These are phyloP conservation scores for Nasonovia ribisnigri DNA, from an alignment of 2,888 invertebrate genomes.

Conservation along the genomic window DNA sequence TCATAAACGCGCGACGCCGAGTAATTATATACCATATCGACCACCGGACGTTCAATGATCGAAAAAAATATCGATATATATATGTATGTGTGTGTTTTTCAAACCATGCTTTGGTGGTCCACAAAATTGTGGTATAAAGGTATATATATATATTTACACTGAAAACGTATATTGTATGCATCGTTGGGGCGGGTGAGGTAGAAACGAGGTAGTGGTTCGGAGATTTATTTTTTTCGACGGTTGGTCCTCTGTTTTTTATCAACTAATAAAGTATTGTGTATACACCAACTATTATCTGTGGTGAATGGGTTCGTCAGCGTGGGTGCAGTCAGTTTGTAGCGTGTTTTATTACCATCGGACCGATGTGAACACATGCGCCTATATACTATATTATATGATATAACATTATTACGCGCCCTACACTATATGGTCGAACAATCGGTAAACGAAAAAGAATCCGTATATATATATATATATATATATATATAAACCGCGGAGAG, in stretches of 20 bases:
- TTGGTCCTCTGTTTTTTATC: constrained; percentile 5
- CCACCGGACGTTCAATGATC: constrained; percentile 18
- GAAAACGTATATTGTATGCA: background rate
- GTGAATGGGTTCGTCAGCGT: background rate
- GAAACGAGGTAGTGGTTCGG: background rate
- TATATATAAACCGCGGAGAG: background rate
- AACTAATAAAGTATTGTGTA: background rate
- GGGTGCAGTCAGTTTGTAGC: background rate
- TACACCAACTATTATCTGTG: background rate
- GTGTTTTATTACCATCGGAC: background rate
- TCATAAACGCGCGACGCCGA: background rate
- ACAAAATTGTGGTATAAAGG: background rate
- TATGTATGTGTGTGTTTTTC: background rate
- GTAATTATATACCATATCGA: background rate
- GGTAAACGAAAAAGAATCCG: background rate
- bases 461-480: background rate
- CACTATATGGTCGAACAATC: background rate
- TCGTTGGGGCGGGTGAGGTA: background rate
- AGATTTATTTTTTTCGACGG: constrained; percentile 34
- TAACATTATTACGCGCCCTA: background rate
- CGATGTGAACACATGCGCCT: background rate
- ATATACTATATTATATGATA: background rate
- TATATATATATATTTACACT: background rate
- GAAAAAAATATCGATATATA: background rate
- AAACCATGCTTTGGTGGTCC: constrained; percentile 34